Evolutionary conservation across 2,113 vertebrate genomes (phyloP).

Genomic region (Monarcha castaneiventris): DNA sequence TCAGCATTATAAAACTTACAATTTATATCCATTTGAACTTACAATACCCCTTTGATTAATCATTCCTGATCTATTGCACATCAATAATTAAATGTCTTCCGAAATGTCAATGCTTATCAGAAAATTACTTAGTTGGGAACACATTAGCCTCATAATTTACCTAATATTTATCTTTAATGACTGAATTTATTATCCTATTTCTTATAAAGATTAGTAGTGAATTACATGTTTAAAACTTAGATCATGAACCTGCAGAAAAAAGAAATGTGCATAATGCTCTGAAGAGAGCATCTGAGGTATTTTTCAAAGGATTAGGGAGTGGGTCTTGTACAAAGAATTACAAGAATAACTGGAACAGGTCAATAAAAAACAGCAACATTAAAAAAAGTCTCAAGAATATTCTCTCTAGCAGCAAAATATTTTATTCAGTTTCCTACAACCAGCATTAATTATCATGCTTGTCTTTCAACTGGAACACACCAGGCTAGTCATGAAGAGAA

Average conservation of each 20-base stretch:
- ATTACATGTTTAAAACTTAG: constrained; percentile 24
- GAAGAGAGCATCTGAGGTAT: not conserved
- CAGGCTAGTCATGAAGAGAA: not conserved
- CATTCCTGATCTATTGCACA: constrained; percentile 39
- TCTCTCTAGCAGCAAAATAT: not conserved
- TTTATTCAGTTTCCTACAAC: not conserved
- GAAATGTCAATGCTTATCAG: constrained; percentile 62
- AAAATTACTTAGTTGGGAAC: constrained; percentile 54
- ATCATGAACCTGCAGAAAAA: not conserved
- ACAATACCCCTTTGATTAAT: constrained; percentile 52
- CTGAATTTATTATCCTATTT: constrained; percentile 42
- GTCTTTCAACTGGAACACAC: not conserved
- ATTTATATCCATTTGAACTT: constrained; percentile 57
- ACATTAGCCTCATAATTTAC: constrained; percentile 49
- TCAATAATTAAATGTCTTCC: constrained; percentile 54
- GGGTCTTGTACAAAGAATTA: not conserved
- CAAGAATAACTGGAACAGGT: not conserved
- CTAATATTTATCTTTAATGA: constrained; percentile 52
- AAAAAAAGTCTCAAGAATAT: not conserved
- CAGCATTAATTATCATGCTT: not conserved
- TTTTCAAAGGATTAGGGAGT: not conserved
- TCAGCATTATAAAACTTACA: constrained; percentile 46
- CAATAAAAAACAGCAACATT: not conserved
- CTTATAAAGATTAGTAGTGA: constrained; percentile 19
- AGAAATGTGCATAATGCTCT: not conserved